Evolutionary conservation across 2,888 invertebrate genomes (phyloP).

Genomic region (Schizaphis graminum): DNA sequence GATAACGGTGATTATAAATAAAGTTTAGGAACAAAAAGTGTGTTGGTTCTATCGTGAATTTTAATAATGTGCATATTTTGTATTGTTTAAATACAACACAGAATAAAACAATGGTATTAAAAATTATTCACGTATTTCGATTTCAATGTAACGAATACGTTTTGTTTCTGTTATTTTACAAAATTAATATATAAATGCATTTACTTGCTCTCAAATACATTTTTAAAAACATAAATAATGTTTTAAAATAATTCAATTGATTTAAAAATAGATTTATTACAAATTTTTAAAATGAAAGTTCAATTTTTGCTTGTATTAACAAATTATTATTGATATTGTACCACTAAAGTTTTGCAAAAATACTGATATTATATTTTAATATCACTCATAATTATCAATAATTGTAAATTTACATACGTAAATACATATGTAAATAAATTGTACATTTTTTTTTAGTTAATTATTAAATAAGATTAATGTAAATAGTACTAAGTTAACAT

Average conservation of each 20-base stretch:
- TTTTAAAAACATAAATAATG: neutral
- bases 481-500: neutral
- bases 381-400: neutral
- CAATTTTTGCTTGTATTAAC: neutral
- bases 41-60: conserved; percentile 21
- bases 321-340: neutral
- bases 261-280: neutral
- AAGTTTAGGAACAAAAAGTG: neutral
- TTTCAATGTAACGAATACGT: neutral
- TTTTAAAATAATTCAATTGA: neutral
- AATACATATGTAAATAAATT: too few relatives aligned
- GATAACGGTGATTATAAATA: neutral
- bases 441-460: neutral
- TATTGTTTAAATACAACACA: neutral
- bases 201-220: neutral
- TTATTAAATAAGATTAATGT: neutral
- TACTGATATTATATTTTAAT: neutral
- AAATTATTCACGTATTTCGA: neutral
- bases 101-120: neutral
- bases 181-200: neutral
- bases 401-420: neutral
- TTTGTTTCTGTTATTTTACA: neutral
- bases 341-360: neutral
- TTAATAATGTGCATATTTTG: neutral
- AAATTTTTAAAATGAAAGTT: neutral